phyloP scores from a whole-genome alignment of 2,113 vertebrate species.

The Balaeniceps rex region DNA sequence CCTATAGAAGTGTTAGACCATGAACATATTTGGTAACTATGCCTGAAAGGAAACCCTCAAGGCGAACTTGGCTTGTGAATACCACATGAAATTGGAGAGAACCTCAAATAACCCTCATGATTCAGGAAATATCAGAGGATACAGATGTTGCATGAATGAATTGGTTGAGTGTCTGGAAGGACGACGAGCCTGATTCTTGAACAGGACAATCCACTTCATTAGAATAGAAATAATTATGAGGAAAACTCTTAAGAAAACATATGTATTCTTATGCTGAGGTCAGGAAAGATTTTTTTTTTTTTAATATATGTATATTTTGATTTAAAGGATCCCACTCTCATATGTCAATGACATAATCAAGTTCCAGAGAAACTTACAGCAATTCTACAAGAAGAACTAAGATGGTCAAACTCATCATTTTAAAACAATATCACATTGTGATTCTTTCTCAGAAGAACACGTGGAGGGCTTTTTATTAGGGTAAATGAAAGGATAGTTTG shows the following conservation, averaged over 20 bases:
- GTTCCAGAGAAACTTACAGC: not conserved
- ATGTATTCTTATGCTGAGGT: not conserved
- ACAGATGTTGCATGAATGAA: not conserved
- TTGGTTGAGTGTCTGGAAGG: not conserved
- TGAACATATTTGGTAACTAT: not conserved
- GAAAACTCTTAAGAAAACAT: not conserved
- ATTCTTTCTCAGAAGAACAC: not conserved
- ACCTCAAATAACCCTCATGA: not conserved
- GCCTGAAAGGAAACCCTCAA: constrained; percentile 29
- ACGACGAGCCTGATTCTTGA: not conserved
- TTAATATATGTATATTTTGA: not conserved
- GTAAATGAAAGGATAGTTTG: not conserved
- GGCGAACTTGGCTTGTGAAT: not conserved
- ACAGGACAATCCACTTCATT: not conserved
- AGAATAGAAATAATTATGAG: not conserved
- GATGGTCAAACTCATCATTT: not conserved
- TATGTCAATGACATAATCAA: not conserved
- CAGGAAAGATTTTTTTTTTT: not conserved
- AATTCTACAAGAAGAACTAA: not conserved
- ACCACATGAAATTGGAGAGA: not conserved
- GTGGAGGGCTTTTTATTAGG: not conserved
- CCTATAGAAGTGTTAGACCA: not conserved
- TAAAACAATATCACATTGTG: not conserved
- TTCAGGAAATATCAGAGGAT: constrained; percentile 39
- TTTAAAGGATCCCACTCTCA: not conserved